Percentiles rank a stretch among this genome's conserved stretches.
Evolutionary conservation across 1,140 invertebrate species (phyloP).

Genomic region (Schlechtendalia chinensis): DNA sequence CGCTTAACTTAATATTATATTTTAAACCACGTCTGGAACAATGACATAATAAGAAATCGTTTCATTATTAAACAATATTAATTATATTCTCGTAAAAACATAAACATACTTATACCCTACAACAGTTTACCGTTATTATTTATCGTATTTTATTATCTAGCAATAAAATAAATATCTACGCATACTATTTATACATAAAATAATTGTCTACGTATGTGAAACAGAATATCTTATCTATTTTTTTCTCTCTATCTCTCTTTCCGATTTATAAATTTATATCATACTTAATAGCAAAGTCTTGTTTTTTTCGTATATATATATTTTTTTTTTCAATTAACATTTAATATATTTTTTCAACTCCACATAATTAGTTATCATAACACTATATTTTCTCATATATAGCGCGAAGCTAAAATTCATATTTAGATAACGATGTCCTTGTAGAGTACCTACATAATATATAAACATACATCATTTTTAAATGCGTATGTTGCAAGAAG

Average conservation of each 20-base stretch:
- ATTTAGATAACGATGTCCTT: neutral
- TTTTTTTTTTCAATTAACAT: slow-evolving; percentile 11
- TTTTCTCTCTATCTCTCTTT: too few relatives aligned
- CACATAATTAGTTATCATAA: neutral
- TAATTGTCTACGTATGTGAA: neutral
- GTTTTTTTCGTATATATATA: neutral
- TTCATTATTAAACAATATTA: too few relatives aligned
- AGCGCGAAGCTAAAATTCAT: neutral
- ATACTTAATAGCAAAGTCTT: too few relatives aligned
- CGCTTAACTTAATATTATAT: too few relatives aligned
- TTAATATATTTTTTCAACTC: neutral
- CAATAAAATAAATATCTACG: too few relatives aligned
- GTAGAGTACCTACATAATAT: neutral
- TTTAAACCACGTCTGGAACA: too few relatives aligned
- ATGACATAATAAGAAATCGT: too few relatives aligned
- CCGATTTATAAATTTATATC: too few relatives aligned
- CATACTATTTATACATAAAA: neutral
- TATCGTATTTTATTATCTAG: too few relatives aligned
- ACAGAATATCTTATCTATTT: neutral
- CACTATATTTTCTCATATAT: neutral
- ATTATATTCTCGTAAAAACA: too few relatives aligned
- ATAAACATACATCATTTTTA: neutral
- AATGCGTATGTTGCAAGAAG: neutral
- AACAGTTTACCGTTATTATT: too few relatives aligned
- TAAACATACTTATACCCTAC: too few relatives aligned